Base-by-base conservation (phyloP, 2,888 invertebrate genomes). In the Seladonia tumulorum region DNA sequence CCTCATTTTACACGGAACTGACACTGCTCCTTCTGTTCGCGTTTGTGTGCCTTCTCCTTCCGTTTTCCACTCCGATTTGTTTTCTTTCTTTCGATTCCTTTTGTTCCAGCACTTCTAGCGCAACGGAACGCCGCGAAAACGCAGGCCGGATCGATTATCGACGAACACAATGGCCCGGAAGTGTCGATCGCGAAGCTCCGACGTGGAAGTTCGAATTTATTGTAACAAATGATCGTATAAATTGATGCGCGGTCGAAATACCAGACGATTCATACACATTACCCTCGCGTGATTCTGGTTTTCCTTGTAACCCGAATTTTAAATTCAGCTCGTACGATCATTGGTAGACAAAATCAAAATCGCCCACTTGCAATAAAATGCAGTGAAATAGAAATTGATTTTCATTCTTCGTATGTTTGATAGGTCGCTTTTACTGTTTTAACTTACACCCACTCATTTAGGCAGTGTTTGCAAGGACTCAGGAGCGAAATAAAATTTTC, bases 161-260 rank as follows among this genome's bases (percentile, higher is more conserved):
- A 10, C 39, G n/a, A 22, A 18, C 5, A 70, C 79, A 78, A 78
- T 73, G 73, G 68, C n/a, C n/a, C 63, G 72, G 77, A 77, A 81
- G 10, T 47, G 63, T 49, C 72, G 49, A 63, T 60, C 47, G 49
- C 63, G 71, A 29, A 73, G 25, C n/a, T 29, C 18, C 42, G 35
- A 60, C 68, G 57, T 25, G 42, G 39, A 71, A 29, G 29, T 12
- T 25, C 35, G 25, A 45, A 53, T 77, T 76, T 81, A 81, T 77
- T 77, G 81, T 72, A 72, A 72, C 72, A 77, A 77, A 77, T 77
- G 71, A 76, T 63, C 76, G 49, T 25, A 49, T 12, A 60, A 63
- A 81, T 72, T 53, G 76, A 72, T 25, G 35, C 39, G 10, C 12
- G 53, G 14, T 60, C 25, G 14, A 66, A 66, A 66, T 12, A 39